Percentiles rank a stretch among this genome's conserved stretches.
Evolutionary conservation across 2,888 invertebrate genomes (phyloP).

Genomic region (Catocala fraxini): DNA sequence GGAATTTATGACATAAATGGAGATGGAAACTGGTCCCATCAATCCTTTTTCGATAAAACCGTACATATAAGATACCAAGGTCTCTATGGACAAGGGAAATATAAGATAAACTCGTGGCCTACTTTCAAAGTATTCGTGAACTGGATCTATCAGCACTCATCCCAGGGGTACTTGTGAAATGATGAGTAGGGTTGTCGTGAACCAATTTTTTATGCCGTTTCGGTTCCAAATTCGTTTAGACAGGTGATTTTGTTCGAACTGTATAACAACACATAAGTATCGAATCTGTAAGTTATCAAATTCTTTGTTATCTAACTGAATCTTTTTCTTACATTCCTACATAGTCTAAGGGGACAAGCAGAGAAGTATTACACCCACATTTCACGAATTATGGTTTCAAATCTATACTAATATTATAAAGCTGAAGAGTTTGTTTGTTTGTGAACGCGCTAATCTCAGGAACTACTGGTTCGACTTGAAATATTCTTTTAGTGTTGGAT

Average conservation of each 20-base stretch:
- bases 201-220: constrained; percentile 48
- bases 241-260: constrained; percentile 25
- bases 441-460: no score
- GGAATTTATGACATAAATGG: no score
- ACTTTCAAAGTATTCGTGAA: constrained; percentile 45
- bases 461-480: no score
- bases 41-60: constrained; percentile 39
- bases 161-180: constrained; percentile 42
- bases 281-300: no score
- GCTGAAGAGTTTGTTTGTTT: no score
- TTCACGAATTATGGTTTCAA: no score
- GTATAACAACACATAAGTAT: background rate
- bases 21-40: background rate
- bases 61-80: constrained; percentile 42
- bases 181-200: constrained; percentile 40
- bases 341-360: no score
- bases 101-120: constrained; percentile 43
- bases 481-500: no score
- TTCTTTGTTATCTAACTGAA: no score
- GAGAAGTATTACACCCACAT: no score
- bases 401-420: no score
- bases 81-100: constrained; percentile 32
- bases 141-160: constrained; percentile 42
- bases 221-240: constrained; percentile 35
- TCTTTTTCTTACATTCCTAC: no score